Base-by-base conservation (phyloP, 2,113 vertebrate genomes). In the Cyphomyrus plagiostoma region DNA sequence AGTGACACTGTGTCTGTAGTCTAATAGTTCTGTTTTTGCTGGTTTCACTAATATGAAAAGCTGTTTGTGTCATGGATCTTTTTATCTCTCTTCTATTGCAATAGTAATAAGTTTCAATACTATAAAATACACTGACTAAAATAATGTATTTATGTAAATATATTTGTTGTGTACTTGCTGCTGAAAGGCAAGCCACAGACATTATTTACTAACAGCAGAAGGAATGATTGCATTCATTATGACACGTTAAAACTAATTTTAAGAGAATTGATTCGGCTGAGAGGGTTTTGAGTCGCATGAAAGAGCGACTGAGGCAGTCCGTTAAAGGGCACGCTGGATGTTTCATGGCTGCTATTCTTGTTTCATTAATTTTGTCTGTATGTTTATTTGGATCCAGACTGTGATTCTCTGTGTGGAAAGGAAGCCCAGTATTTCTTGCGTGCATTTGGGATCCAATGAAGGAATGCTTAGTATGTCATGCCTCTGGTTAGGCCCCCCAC, bases 391-490 rank as follows among this genome's bases (percentile, higher is more conserved):
- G 52, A 23, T 23, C 53, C 11, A 42, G 39, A 90, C 91, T 89
- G 11, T 90, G 77, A 49, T 87, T 92, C 89, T 89, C 5, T 88
- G 39, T 90, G 77, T 53, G 89, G 91, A 90, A 88, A 42, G 91
- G 92, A 88, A 30, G 89, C 88, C 90, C 92, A 92, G 93, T 92
- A 95, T 95, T 95, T 96, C 94, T 94, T 95, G 93, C 93, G 93
- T 95, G 93, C 89, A 89, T 92, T 92, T 89, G 49, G 91, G 92
- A 91, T 89, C 93, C 94, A 95, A 94, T 93, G 21, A 89, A 92
- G 94, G 95, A 96, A 95, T 95, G 93, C 30, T 62, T 80, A 95
- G 95, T 95, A 96, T 96, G 93, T 92, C 90, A 80, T 26, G 74
- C 92, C 90, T 92, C 92, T 93, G 93, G 94, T 92, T 93, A 92